Evolutionary conservation across 1,140 invertebrate species (phyloP), one percentile per base, ranked within the genome.

Genomic region (Trialeurodes vaporariorum): DNA sequence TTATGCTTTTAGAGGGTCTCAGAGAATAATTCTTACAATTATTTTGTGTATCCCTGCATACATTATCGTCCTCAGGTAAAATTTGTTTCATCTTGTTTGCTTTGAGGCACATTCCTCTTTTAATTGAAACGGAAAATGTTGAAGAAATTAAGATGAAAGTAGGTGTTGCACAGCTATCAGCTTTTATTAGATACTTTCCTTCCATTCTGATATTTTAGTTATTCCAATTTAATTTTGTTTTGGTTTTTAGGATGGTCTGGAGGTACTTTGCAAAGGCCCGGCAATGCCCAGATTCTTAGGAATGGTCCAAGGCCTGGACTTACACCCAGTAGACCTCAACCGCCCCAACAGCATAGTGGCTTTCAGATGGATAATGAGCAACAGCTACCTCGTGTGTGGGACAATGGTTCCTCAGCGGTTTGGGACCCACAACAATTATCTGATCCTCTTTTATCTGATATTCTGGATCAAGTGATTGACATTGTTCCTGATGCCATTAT

Each of bases 391-490:
- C 64, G 60, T 2, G 68, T 66, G 23, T 69, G 34, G 34, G 34
- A 49, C 34, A 49, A 49, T 17, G 17, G 34, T 17, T 9, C 5
- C 17, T 5, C 5, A 5, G 5, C 34, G 5, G 5, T 17, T 9
- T 49, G 34, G 34, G 34, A 49, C 34, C 17, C 34, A 49, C 34
- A 49, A 5, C 34, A 49, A 49, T 49, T 49, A 17, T 49, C 34
- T 63, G 91, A 93, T 79, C 84, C 86, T 21, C 80, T 87, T 69
- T 78, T 93, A 34, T 92, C 90, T 2, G 87, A 89, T 71, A 86
- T 94, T 72, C 75, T 94, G 69, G 91, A 93, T 80, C 86, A 90
- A 77, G 86, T 93, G 59, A 90, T 92, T 72, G 89, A 92, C 63
- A 85, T 91, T 70, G 85, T 86, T 68, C 83, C 86, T 64, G 87